Base-by-base conservation (phyloP, 2,113 vertebrate genomes). In the Saimiri boliviensis region DNA sequence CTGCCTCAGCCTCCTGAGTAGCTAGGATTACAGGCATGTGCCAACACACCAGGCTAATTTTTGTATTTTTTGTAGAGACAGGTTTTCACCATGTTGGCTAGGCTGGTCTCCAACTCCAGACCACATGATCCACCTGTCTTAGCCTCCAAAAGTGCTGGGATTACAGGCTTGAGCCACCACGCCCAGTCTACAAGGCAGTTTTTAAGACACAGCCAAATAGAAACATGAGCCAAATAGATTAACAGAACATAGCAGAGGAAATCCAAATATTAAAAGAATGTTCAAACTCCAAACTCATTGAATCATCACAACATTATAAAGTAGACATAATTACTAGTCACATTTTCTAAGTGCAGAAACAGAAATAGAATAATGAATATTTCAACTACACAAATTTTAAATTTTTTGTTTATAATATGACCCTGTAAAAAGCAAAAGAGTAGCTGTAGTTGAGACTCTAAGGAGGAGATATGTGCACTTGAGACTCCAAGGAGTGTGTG, bases 201-300 rank as follows among this genome's bases (percentile, higher is more conserved):
- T 96, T 90, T 35, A 89, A 86, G 8, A 63, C 93, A n/a, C 37
- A 86, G 73, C 40, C 25, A 91, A 94, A 80, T 93, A 76, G 58
- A 63, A 95, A 76, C 81, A 9, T 49, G 20, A 77, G 37, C 19
- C 94, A 83, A 92, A 70, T 47, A 23, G 60, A 71, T 32, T 82
- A 86, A 16, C 40, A 96, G 40, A 47, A 47, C 11, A 86, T 7
- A 52, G 25, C 52, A 93, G 82, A 91, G 8, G 54, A 89, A 81
- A 83, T 5, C 13, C 52, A 87, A 63, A 73, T 87, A 21, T 49
- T 1, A 81, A 80, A 92, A 92, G 19, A 95, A 45, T 85, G 12
- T 0, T 52, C 23, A 49, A 35, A 23, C 27, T 89, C 13, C 52
- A 52, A 52, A 52, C 52, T 56, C 19, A 94, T 19, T 66, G 45